Evolutionary conservation across 1,140 invertebrate genomes (phyloP), one percentile per base, ranked within the genome.

Genomic region (Trachelipus rathkii): DNA sequence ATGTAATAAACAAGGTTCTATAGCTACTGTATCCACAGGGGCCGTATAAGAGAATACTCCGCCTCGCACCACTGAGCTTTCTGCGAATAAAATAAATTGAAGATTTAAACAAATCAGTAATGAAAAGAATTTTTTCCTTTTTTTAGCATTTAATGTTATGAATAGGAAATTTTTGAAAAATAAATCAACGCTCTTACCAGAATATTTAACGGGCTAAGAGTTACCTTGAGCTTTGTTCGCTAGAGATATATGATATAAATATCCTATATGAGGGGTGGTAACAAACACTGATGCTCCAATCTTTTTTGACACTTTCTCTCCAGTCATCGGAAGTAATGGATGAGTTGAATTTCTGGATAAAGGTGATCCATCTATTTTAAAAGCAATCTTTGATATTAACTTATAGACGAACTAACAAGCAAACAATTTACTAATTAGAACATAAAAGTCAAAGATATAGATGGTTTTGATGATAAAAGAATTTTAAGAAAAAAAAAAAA

Each of bases 1-100:
- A 83, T 93, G 92, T 0, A 94, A 83, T 71, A 92, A 87, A 73
- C 89, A 89, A 75, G 89, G 85, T 81, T 92, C 91, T 13, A 93
- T 84, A 9, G 88, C 87, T 44, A 92, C 87, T 70, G 89, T 86
- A 77, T 87, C 86, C 13, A 92, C 89, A 0, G 90, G 88, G 0
- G 91, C 89, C 0, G 91, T 93, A 77, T 92, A 92, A 7, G 89
- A 88, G 83, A 92, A 92, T 0, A 86, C 84, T 2, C 81, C 80
- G 8, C 84, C 81, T 21, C 81, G 80, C 45, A 79, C 75, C 45
- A 83, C 81, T 24, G 45, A 60, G 50, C 50, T 60, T 60, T 60
- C 50, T 60, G 69, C 33, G 33, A 1, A 33, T 33, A 33, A 33
- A 33, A 33, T 33, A 33, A 33, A 33, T 33, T 33, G n/a, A 33